phyloP scores from a whole-genome alignment of 2,797 vertebrate genomes.

The Helicolenus hilgendorfi region DNA sequence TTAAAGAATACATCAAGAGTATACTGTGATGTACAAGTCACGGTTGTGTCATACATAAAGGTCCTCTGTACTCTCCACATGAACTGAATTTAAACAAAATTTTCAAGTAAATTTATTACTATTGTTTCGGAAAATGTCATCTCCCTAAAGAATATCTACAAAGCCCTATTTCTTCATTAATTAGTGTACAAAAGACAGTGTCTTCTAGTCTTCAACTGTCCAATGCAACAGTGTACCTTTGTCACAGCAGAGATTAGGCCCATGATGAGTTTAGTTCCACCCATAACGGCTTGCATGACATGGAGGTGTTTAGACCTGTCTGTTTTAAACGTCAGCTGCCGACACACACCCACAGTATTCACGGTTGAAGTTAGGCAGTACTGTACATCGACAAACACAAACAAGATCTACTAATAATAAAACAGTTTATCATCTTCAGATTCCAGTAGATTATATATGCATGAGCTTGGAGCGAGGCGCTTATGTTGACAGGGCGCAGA shows the following conservation, averaged over 20 bases:
- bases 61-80: not conserved
- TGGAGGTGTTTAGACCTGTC: conserved; percentile 49
- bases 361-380: not conserved
- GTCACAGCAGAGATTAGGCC: not conserved
- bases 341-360: not conserved
- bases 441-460: not conserved
- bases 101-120: not conserved
- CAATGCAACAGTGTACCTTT: not conserved
- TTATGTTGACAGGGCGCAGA: not conserved
- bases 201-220: not conserved
- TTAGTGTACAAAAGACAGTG: not conserved
- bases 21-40: not conserved
- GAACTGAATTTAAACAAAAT: not conserved
- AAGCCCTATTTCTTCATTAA: not conserved
- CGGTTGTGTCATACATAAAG: not conserved
- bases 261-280: conserved; percentile 14
- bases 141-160: not conserved
- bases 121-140: not conserved
- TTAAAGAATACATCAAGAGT: not conserved
- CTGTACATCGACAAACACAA: not conserved
- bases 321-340: conserved; percentile 22
- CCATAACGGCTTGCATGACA: conserved; percentile 11
- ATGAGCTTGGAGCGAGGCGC: not conserved
- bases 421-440: not conserved
- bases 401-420: not conserved